phyloP scores from a whole-genome alignment of 2,113 vertebrate genomes.

The Oncorhynchus nerka region DNA sequence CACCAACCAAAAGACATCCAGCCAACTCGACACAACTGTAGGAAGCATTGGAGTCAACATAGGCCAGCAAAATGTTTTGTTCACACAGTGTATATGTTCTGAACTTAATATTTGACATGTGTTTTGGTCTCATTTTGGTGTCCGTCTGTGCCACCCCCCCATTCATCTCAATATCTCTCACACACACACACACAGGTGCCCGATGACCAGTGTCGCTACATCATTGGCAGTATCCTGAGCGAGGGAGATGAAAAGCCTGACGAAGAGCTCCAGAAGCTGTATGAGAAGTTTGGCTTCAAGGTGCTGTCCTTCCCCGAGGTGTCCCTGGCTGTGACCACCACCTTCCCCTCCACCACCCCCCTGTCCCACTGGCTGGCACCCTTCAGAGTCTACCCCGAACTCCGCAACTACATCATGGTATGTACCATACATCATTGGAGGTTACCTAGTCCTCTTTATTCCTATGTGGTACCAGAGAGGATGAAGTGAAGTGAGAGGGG shows the following conservation, averaged over 20 bases:
- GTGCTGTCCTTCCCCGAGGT: slow-evolving; percentile 90
- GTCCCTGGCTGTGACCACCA: slow-evolving; percentile 88
- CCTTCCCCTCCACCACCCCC: slow-evolving; percentile 83
- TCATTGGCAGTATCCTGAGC: slow-evolving; percentile 88
- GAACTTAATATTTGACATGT: neutral
- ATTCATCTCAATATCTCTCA: slow-evolving; percentile 5
- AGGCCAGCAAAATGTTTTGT: no score
- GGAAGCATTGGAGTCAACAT: no score
- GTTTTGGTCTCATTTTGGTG: neutral
- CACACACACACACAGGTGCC: slow-evolving; percentile 68
- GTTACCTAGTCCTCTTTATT: neutral
- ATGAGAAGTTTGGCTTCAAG: slow-evolving; percentile 90
- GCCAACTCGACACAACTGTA: no score
- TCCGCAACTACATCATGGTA: slow-evolving; percentile 91
- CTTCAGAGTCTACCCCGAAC: slow-evolving; percentile 83
- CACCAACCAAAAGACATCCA: no score
- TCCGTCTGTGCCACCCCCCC: neutral
- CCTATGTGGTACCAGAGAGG: neutral
- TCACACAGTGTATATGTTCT: neutral
- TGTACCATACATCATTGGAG: neutral
- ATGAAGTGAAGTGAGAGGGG: no score
- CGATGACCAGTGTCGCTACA: slow-evolving; percentile 84
- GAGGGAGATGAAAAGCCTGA: slow-evolving; percentile 83
- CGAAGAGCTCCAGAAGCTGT: slow-evolving; percentile 80
- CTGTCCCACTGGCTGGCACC: slow-evolving; percentile 85